Conservation (phyloP, 2,113 vertebrate species). For the Heterocephalus glaber region DNA sequence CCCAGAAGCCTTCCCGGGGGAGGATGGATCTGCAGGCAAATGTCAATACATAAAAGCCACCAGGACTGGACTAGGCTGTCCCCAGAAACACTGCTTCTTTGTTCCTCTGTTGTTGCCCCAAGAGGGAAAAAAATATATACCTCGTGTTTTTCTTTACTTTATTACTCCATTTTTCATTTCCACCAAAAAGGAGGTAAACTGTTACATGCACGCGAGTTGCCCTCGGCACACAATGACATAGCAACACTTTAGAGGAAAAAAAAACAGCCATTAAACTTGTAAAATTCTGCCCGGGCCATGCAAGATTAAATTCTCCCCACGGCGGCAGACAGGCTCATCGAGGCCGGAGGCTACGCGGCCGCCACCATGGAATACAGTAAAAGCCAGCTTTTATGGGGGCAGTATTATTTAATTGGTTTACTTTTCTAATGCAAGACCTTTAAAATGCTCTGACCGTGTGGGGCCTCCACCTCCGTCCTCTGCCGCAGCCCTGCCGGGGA, state of each 20-base stretch:
- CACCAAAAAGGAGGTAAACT: conserved; percentile 78
- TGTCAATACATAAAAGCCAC: conserved; percentile 9
- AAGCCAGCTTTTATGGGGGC: conserved; percentile 74
- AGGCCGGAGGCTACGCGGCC: conserved; percentile 44
- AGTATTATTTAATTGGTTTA: conserved; percentile 79
- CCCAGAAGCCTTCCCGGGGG: not conserved
- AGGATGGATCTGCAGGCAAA: not conserved
- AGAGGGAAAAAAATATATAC: not conserved
- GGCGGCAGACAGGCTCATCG: conserved; percentile 67
- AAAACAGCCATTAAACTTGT: conserved; percentile 73
- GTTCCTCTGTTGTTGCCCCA: conserved; percentile 40
- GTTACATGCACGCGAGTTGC: not conserved
- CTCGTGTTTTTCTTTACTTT: conserved; percentile 73
- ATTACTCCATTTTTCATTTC: conserved; percentile 81
- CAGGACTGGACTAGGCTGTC: conserved; percentile 36
- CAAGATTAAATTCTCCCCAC: conserved; percentile 71
- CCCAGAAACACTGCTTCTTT: conserved; percentile 70
- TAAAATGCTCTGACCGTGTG: conserved; percentile 58
- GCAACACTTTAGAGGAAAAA: conserved; percentile 66
- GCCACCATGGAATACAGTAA: conserved; percentile 67
- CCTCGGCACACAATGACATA: conserved; percentile 64
- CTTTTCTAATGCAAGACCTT: conserved; percentile 76
- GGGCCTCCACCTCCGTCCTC: conserved; percentile 44
- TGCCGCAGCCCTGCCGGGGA: not conserved
- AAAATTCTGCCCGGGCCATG: conserved; percentile 70